A percentile compares a stretch with the other conserved stretches of the same genome.
Conservation (phyloP, 2,797 vertebrate species). For the Amblyraja radiata region DNA sequence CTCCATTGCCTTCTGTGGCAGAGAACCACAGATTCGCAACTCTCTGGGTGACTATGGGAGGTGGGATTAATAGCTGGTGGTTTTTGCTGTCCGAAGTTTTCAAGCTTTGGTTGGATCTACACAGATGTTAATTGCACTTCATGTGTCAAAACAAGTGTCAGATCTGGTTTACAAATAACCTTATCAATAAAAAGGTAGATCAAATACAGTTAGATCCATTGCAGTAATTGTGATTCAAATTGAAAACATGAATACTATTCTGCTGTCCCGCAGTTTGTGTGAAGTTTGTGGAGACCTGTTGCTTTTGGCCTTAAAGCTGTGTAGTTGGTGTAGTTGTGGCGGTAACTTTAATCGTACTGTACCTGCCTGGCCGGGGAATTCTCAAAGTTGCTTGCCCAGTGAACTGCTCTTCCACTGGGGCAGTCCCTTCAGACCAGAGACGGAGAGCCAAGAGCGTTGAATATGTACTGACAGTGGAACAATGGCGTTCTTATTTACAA, state of each 20-base stretch:
- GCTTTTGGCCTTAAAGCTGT: not conserved
- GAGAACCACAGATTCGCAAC: too few species aligned
- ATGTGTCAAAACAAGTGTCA: not conserved
- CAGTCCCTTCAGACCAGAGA: too few species aligned
- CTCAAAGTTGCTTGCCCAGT: not conserved
- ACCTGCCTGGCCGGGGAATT: not conserved
- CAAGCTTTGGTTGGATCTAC: not conserved
- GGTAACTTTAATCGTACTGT: not conserved
- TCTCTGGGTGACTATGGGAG: not conserved
- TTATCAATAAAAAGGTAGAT: not conserved
- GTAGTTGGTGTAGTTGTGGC: not conserved
- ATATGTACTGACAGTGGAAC: too few species aligned
- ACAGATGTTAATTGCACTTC: not conserved
- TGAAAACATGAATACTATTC: not conserved
- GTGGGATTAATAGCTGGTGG: not conserved
- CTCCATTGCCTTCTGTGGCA: too few species aligned
- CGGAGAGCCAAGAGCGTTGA: too few species aligned
- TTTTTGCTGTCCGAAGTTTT: not conserved
- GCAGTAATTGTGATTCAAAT: not conserved
- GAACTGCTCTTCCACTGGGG: too few species aligned
- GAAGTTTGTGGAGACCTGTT: not conserved
- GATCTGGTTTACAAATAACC: not conserved
- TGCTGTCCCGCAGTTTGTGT: not conserved
- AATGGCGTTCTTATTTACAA: too few species aligned
- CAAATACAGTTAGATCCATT: not conserved